Percentiles rank a stretch among this genome's conserved stretches.
These are phyloP conservation scores for Sorex fumeus DNA, from an alignment of 2,113 vertebrate genomes.

Conservation along the genomic window DNA sequence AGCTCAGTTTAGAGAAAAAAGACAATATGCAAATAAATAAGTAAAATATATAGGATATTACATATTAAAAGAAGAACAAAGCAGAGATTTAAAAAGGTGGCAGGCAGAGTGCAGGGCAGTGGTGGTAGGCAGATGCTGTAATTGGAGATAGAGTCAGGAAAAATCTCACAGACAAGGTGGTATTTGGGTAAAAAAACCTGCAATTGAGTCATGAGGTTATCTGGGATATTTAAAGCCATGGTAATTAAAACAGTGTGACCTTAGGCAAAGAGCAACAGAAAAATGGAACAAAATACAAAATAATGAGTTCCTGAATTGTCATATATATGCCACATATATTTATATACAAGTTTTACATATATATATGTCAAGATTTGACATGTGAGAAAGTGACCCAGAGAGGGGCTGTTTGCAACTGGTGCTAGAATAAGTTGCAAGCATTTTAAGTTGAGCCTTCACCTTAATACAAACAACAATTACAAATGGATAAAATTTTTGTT, in stretches of 20 bases:
- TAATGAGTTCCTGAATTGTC: not conserved
- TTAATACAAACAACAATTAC: constrained; percentile 27
- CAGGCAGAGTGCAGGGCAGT: not conserved
- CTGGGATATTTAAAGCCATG: constrained; percentile 48
- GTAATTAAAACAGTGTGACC: constrained; percentile 54
- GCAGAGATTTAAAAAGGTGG: not conserved
- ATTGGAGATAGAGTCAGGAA: not conserved
- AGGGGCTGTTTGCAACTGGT: not conserved
- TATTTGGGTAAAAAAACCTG: not conserved
- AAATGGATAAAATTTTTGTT: not conserved
- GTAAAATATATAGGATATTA: not conserved
- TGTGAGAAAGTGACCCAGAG: not conserved
- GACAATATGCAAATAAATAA: not conserved
- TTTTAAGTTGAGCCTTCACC: not conserved
- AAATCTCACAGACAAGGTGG: constrained; percentile 11
- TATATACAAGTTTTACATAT: too few species aligned
- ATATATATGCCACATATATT: not conserved
- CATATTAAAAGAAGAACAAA: not conserved
- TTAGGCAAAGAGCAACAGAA: constrained; percentile 15
- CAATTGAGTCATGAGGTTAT: constrained; percentile 43
- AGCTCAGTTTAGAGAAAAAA: not conserved
- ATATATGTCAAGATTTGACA: constrained; percentile 27
- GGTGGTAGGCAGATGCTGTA: not conserved
- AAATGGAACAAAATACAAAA: constrained; percentile 34
- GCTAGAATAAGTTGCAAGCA: not conserved